phyloP scores from a whole-genome alignment of 2,888 invertebrate genomes.

The Stegana nigrithorax region DNA sequence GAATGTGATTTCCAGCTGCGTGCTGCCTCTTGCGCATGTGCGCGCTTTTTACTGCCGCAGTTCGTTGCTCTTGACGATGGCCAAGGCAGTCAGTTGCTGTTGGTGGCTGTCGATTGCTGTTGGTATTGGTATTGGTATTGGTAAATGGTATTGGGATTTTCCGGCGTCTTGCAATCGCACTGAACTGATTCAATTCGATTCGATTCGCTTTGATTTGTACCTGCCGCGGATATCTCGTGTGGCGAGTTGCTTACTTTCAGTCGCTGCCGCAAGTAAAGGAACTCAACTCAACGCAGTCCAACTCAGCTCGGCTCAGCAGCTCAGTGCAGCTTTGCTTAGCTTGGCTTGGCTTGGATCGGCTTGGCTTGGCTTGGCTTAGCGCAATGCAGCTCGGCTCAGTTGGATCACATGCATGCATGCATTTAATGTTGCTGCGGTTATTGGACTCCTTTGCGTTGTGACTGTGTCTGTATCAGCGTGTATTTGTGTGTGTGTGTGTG shows the following conservation, averaged over 20 bases:
- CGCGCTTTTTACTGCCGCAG: neutral
- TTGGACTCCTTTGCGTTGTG: conserved; percentile 50
- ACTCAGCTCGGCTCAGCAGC: conserved; percentile 4
- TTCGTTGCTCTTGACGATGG: conserved; percentile 25
- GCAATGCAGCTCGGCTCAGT: neutral
- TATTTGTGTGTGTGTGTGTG: conserved; percentile 10
- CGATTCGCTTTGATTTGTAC: conserved; percentile 36
- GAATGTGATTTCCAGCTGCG: conserved; percentile 49
- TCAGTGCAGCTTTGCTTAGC: neutral
- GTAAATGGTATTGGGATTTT: conserved; percentile 57
- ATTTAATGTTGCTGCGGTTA: conserved; percentile 50
- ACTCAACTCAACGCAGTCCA: too few species aligned
- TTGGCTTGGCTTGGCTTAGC: neutral
- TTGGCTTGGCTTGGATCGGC: too few species aligned
- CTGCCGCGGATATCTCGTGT: conserved; percentile 49
- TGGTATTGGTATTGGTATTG: conserved; percentile 28
- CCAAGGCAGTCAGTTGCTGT: neutral
- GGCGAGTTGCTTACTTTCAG: conserved; percentile 28
- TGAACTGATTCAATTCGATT: conserved; percentile 32
- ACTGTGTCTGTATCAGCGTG: conserved; percentile 29
- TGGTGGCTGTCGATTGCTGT: neutral
- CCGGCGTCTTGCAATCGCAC: conserved; percentile 37
- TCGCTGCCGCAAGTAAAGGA: conserved; percentile 16
- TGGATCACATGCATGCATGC: conserved; percentile 18
- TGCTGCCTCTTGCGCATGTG: conserved; percentile 40